A percentile compares a stretch with the other conserved stretches of the same genome.
Conservation (phyloP, 1,140 invertebrate genomes). For the Tachypleus tridentatus region DNA sequence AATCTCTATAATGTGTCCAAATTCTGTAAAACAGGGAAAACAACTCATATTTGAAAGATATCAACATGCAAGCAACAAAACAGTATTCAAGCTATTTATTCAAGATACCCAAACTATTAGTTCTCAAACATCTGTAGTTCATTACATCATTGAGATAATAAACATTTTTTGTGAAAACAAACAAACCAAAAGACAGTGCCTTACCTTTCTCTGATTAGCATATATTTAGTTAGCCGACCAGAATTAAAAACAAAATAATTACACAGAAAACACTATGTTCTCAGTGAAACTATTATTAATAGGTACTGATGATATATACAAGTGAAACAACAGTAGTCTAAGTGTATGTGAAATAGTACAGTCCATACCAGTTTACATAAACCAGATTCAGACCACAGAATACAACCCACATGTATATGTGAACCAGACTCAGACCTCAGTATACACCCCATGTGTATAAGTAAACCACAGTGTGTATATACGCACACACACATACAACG, state of each 20-base stretch:
- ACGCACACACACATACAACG: background rate
- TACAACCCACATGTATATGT: background rate
- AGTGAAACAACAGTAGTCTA: no score
- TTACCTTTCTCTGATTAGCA: background rate
- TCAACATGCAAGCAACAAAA: no score
- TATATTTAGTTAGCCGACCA: no score
- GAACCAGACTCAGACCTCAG: background rate
- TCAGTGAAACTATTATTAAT: no score
- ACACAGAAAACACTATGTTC: no score
- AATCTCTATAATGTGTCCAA: constrained; percentile 68
- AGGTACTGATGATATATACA: no score
- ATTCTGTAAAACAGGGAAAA: constrained; percentile 35
- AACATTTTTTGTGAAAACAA: constrained; percentile 31
- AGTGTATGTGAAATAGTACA: no score
- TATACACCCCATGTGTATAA: background rate
- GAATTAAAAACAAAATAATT: no score
- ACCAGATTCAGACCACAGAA: background rate
- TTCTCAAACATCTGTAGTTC: background rate
- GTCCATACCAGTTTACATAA: no score
- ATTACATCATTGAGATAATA: constrained; percentile 39
- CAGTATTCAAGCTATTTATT: background rate
- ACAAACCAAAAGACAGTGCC: background rate
- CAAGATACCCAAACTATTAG: background rate
- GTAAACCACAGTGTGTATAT: background rate
- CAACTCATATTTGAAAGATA: background rate